Percentiles rank a stretch among this genome's conserved stretches.
Conservation (phyloP, 2,797 vertebrate genomes). For the Fistularia commersonii region DNA sequence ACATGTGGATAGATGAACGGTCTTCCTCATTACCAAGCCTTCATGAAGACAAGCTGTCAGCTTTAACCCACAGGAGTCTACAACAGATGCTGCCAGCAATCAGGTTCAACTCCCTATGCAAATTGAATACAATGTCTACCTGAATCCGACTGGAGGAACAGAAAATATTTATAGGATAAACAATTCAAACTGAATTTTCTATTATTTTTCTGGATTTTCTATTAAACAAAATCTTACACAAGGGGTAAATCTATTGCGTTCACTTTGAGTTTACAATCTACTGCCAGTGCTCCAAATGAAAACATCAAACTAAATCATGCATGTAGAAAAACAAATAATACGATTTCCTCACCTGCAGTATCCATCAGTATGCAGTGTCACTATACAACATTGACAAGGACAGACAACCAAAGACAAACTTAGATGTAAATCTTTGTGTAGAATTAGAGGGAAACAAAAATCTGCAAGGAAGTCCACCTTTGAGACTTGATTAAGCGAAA, state of each 20-base stretch:
- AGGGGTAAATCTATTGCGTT: conserved; percentile 43
- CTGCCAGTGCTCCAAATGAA: conserved; percentile 24
- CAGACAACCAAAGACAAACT: too few relatives aligned
- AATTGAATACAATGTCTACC: conserved; percentile 46
- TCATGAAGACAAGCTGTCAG: conserved; percentile 67
- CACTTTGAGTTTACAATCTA: conserved; percentile 40
- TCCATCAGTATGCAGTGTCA: too few relatives aligned
- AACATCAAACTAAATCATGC: conserved; percentile 28
- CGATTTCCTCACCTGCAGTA: not conserved
- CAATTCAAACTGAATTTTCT: conserved; percentile 50
- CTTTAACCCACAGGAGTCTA: conserved; percentile 60
- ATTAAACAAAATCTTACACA: conserved; percentile 36
- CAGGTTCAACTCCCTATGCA: conserved; percentile 52
- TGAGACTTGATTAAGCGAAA: too few relatives aligned
- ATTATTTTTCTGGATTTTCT: too few relatives aligned
- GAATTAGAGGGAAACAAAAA: too few relatives aligned
- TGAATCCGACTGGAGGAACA: conserved; percentile 47
- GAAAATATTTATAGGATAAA: conserved; percentile 56
- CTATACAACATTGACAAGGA: too few relatives aligned
- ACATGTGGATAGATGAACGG: conserved; percentile 62
- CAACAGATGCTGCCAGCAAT: conserved; percentile 58
- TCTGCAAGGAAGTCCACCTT: too few relatives aligned
- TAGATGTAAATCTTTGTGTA: too few relatives aligned
- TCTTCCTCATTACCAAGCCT: conserved; percentile 67
- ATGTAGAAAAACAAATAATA: conserved; percentile 9